These are phyloP conservation scores for Lepidostoma basale DNA, from an alignment of 1,140 invertebrate genomes.

Conservation along the genomic window DNA sequence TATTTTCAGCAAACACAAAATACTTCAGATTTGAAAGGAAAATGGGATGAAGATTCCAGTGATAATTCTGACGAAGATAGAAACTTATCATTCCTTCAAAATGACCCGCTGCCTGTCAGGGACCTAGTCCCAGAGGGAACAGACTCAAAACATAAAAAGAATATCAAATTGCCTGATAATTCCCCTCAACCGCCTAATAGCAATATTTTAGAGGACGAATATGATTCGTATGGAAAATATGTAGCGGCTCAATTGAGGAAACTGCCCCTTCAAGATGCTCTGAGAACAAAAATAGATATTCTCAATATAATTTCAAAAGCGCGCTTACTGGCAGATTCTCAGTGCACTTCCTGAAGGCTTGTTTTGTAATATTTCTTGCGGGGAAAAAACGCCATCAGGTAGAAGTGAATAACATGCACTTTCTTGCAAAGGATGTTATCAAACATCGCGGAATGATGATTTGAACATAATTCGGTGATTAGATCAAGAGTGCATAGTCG, in stretches of 20 bases:
- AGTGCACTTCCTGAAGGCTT: too few relatives aligned
- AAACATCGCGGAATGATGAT: too few relatives aligned
- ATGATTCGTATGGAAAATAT: conserved; percentile 35
- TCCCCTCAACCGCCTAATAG: not conserved
- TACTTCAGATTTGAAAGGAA: not conserved
- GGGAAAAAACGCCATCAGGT: too few relatives aligned
- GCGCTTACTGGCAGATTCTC: conserved; percentile 9
- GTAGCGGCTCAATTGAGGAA: conserved; percentile 34
- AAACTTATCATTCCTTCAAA: not conserved
- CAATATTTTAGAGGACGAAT: conserved; percentile 19
- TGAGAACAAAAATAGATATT: conserved; percentile 20
- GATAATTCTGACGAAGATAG: not conserved
- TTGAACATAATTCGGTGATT: too few relatives aligned
- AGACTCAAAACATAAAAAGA: not conserved
- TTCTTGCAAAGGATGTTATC: too few relatives aligned
- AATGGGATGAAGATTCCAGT: not conserved
- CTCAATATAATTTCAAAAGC: conserved; percentile 25
- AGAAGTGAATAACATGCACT: too few relatives aligned
- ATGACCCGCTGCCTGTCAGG: not conserved
- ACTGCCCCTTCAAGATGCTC: conserved; percentile 7
- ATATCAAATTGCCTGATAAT: not conserved
- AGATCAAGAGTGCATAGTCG: too few relatives aligned
- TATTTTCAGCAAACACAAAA: not conserved
- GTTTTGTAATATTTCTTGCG: too few relatives aligned
- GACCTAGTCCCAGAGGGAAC: not conserved